Evolutionary conservation across 1,140 invertebrate genomes (phyloP).

Genomic region (Gerris buenoi): DNA sequence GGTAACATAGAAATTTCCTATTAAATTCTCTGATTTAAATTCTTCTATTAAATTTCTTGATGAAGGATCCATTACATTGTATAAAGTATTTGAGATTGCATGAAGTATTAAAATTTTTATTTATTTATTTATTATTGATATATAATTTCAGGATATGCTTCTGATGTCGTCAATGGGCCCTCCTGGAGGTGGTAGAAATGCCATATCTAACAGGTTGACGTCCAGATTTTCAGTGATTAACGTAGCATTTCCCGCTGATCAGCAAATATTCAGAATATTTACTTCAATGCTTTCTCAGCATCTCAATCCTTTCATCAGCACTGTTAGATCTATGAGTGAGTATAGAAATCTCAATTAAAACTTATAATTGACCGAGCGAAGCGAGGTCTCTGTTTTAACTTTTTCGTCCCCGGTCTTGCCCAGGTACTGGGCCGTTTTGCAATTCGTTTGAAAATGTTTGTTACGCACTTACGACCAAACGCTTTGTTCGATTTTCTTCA

Average conservation of each 20-base stretch:
- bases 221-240: constrained; percentile 67
- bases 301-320: constrained; percentile 54
- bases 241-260: constrained; percentile 61
- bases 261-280: constrained; percentile 62
- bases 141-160: constrained; percentile 53
- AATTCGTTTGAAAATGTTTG: too few relatives aligned
- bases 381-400: too few relatives aligned
- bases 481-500: too few relatives aligned
- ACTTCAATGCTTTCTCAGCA: constrained; percentile 68
- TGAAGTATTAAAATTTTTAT: too few relatives aligned
- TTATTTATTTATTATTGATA: too few relatives aligned
- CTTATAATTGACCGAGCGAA: too few relatives aligned
- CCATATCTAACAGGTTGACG: constrained; percentile 55
- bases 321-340: constrained; percentile 52
- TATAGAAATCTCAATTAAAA: constrained; percentile 3
- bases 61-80: neutral
- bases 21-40: neutral
- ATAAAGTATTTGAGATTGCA: too few relatives aligned
- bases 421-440: too few relatives aligned
- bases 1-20: too few relatives aligned
- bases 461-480: too few relatives aligned
- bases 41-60: too few relatives aligned
- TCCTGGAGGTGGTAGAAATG: constrained; percentile 60
- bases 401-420: too few relatives aligned
- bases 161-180: constrained; percentile 63